phyloP scores from a whole-genome alignment of 2,888 invertebrate species.

The Empis stercorea region DNA sequence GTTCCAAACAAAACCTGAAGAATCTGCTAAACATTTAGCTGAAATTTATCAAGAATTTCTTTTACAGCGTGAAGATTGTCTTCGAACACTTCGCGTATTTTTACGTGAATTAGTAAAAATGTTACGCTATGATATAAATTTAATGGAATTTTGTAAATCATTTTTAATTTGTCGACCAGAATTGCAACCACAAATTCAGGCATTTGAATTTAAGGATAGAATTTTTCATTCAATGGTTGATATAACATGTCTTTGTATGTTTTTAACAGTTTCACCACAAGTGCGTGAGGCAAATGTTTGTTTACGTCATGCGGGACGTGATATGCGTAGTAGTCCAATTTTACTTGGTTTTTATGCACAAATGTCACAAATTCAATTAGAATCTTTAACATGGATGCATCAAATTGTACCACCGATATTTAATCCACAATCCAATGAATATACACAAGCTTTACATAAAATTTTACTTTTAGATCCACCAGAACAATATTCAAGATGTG shows the following conservation, averaged over 20 bases:
- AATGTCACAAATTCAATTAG: conserved; percentile 62
- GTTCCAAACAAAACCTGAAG: conserved; percentile 71
- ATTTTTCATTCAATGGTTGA: conserved; percentile 75
- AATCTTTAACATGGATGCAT: conserved; percentile 80
- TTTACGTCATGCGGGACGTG: conserved; percentile 39
- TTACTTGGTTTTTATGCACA: conserved; percentile 31
- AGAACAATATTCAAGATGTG: conserved; percentile 68
- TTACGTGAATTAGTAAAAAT: conserved; percentile 81
- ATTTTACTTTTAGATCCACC: conserved; percentile 62
- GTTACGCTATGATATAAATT: conserved; percentile 65
- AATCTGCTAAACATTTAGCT: conserved; percentile 69
- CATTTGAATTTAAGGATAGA: conserved; percentile 63
- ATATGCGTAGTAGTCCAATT: conserved; percentile 27
- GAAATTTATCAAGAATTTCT: conserved; percentile 78
- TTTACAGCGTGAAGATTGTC: conserved; percentile 77
- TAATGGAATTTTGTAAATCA: conserved; percentile 65
- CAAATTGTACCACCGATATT: conserved; percentile 64
- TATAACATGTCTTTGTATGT: conserved; percentile 71
- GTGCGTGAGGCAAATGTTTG: conserved; percentile 53
- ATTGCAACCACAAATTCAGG: conserved; percentile 45
- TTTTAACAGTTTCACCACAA: conserved; percentile 60
- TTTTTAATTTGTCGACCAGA: conserved; percentile 51
- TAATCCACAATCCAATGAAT: conserved; percentile 56
- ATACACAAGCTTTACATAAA: conserved; percentile 65
- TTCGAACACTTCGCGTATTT: conserved; percentile 72